Conservation (phyloP, 2,888 invertebrate genomes). For the Lissocephala sabroskyi region DNA sequence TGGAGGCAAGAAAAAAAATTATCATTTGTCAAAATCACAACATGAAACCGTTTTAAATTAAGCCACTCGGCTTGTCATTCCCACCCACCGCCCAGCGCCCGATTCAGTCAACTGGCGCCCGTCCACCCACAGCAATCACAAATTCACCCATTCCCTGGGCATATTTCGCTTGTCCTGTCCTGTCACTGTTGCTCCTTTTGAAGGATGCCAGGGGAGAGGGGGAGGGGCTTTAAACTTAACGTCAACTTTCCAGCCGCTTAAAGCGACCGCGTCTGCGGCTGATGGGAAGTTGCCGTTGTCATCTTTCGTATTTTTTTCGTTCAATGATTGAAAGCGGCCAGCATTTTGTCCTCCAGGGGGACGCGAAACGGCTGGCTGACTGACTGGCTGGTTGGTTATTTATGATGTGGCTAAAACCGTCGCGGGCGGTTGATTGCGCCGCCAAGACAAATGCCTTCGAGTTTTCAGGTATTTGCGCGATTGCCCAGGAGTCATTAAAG, state of each 20-base stretch:
- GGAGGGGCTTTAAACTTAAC: constrained; percentile 19
- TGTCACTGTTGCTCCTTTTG: not conserved
- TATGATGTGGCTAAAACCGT: no score
- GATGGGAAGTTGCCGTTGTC: constrained; percentile 58
- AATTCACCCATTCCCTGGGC: constrained; percentile 4
- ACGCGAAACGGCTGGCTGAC: not conserved
- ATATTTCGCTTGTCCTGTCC: not conserved
- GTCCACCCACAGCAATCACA: constrained; percentile 8
- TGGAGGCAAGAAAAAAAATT: constrained; percentile 33
- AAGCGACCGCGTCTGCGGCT: constrained; percentile 51
- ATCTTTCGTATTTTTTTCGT: no score
- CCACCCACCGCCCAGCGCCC: not conserved
- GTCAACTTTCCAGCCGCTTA: not conserved
- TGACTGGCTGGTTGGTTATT: no score
- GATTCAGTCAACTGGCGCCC: no score
- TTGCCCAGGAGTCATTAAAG: constrained; percentile 42
- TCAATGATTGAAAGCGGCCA: constrained; percentile 51
- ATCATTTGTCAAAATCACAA: constrained; percentile 62
- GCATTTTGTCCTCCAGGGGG: constrained; percentile 1
- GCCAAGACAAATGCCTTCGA: not conserved
- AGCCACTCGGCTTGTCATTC: constrained; percentile 43
- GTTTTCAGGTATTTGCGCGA: constrained; percentile 2
- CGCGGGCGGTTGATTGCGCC: no score
- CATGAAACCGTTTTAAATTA: constrained; percentile 62
- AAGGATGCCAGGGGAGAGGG: constrained; percentile 1